Percentiles rank a stretch among this genome's conserved stretches.
These are phyloP conservation scores for Pterostichus niger DNA, from an alignment of 2,888 invertebrate genomes.

Conservation along the genomic window DNA sequence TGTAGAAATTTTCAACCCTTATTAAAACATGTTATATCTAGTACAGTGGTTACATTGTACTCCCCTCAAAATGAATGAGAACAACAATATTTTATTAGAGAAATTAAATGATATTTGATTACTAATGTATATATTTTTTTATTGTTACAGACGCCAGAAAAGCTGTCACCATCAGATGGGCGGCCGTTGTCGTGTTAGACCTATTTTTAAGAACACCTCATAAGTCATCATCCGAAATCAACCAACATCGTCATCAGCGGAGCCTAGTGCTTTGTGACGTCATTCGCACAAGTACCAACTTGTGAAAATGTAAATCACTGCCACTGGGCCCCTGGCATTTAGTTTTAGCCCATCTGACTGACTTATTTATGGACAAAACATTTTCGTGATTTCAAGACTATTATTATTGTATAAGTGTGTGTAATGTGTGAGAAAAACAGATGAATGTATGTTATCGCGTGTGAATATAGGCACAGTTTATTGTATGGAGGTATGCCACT, in stretches of 20 bases:
- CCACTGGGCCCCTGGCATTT: slow-evolving; percentile 46
- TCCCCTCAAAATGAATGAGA: neutral
- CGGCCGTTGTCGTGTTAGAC: slow-evolving; percentile 76
- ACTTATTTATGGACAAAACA: slow-evolving; percentile 62
- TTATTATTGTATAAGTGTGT: slow-evolving; percentile 45
- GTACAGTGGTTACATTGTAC: slow-evolving; percentile 14
- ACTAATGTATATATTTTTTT: slow-evolving; percentile 67
- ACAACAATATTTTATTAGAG: neutral
- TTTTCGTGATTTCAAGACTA: slow-evolving; percentile 58
- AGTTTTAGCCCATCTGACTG: slow-evolving; percentile 63
- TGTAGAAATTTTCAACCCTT: slow-evolving; percentile 27
- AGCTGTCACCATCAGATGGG: slow-evolving; percentile 82
- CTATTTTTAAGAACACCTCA: slow-evolving; percentile 56
- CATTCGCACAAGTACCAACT: neutral
- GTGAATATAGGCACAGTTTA: slow-evolving; percentile 48
- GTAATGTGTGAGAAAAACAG: slow-evolving; percentile 14
- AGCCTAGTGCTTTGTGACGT: slow-evolving; percentile 21
- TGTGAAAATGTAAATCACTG: slow-evolving; percentile 9
- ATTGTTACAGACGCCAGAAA: slow-evolving; percentile 84
- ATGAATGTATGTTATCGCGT: slow-evolving; percentile 28
- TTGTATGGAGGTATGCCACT: slow-evolving; percentile 69
- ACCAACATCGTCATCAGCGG: slow-evolving; percentile 54
- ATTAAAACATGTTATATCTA: slow-evolving; percentile 11
- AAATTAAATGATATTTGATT: slow-evolving; percentile 9
- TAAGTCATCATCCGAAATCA: slow-evolving; percentile 67